Evolutionary conservation across 2,113 vertebrate species (phyloP).

Genomic region (Carassius carassius): DNA sequence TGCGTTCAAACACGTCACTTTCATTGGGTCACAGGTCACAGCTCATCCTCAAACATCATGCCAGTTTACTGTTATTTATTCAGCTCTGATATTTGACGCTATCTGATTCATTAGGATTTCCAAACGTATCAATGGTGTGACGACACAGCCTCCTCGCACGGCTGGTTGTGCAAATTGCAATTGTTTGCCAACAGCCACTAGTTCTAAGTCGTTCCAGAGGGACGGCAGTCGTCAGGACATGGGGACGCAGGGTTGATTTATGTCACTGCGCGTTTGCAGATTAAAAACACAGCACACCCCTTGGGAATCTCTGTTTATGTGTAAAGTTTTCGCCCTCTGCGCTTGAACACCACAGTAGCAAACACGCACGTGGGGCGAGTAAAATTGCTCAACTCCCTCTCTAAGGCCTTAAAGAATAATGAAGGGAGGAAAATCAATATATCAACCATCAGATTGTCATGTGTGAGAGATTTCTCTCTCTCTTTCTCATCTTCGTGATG

Average conservation of each 20-base stretch:
- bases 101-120: constrained; percentile 68
- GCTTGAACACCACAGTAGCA: constrained; percentile 63
- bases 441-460: constrained; percentile 72
- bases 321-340: constrained; percentile 37
- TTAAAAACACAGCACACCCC: constrained; percentile 70
- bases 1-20: not conserved
- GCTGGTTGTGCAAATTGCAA: constrained; percentile 71
- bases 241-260: constrained; percentile 66
- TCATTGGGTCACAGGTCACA: not conserved
- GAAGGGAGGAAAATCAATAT: constrained; percentile 70
- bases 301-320: constrained; percentile 63
- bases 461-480: constrained; percentile 51
- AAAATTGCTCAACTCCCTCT: constrained; percentile 70
- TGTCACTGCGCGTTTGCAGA: constrained; percentile 70
- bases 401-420: constrained; percentile 61
- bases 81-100: constrained; percentile 54
- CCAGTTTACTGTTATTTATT: constrained; percentile 51
- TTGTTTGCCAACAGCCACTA: constrained; percentile 69
- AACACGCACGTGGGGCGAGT: constrained; percentile 54
- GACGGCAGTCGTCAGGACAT: constrained; percentile 57
- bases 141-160: constrained; percentile 64
- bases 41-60: not conserved
- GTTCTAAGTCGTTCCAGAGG: constrained; percentile 67
- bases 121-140: constrained; percentile 66
- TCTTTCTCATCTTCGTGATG: constrained; percentile 64